Evolutionary conservation across 2,113 vertebrate genomes (phyloP), one percentile per base, ranked within the genome.

Genomic region (Prinia subflava): DNA sequence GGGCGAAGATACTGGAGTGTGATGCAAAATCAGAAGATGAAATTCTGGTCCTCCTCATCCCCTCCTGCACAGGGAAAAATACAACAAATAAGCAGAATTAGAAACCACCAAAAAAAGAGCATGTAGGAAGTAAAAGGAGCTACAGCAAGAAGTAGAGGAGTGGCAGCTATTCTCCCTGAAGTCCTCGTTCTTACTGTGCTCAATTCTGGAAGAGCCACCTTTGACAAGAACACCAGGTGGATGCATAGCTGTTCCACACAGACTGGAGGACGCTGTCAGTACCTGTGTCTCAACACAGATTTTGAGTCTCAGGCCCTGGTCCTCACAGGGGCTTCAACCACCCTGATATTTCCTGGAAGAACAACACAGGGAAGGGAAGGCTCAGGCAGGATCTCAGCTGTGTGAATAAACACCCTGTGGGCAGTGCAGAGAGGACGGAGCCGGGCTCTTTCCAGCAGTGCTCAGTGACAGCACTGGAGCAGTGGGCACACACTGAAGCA

Each of bases 161-260:
- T 22, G 6, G 24, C 33, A 57, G 18, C 33, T 69, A 8, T 28
- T 67, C 18, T 71, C 13, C 24, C 24, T 57, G 15, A 67, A 60
- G 16, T 42, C n/a, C 9, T 78, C 23, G 8, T 63, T 68, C 42
- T 31, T 42, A 28, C 0, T n/a, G 13, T 15, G 10, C 31, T 81
- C 46, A 39, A 0, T 47, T 39, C 44, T 59, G 35, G 47, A 53
- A 62, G 23, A 57, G 31, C 12, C 46, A 4, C 24, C 44, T 8
- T 22, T 24, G 53, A 17, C 42, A 73, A 41, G 60, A 82, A 4
- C n/a, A 47, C 7, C 9, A 64, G 10, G 21, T 24, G 24, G 7
- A 42, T 0, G 2, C 7, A 14, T 0, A 24, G 11, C 33, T 52
- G 20, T 39, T 70, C 39, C 31, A 24, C 35, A 56, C 9, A 31